A percentile compares a stretch with the other conserved stretches of the same genome.
These are phyloP conservation scores for Cyphomyrmex costatus DNA, from an alignment of 1,140 invertebrate genomes.

Conservation along the genomic window DNA sequence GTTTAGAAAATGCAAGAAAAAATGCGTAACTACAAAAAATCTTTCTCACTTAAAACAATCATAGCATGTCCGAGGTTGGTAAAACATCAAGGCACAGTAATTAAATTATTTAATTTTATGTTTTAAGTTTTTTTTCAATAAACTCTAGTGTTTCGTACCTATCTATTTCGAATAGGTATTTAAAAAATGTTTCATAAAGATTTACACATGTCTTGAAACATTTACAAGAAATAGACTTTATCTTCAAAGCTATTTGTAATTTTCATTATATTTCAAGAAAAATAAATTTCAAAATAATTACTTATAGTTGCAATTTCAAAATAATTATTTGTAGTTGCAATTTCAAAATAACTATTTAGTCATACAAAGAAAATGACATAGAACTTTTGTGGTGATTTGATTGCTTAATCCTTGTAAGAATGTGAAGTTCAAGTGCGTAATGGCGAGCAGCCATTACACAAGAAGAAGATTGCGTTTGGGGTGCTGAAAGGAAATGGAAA, in stretches of 20 bases:
- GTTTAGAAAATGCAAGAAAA: neutral
- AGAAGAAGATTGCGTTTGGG: slow-evolving; percentile 8
- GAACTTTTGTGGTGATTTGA: neutral
- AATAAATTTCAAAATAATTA: neutral
- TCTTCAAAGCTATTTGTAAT: neutral
- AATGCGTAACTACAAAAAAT: neutral
- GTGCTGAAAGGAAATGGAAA: slow-evolving; percentile 65
- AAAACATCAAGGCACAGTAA: neutral
- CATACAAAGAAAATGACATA: neutral
- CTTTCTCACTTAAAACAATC: neutral
- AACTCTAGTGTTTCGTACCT: too few relatives aligned
- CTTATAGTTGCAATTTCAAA: neutral
- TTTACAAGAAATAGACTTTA: neutral
- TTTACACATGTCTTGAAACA: neutral
- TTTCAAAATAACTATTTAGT: neutral
- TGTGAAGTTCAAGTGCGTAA: slow-evolving; percentile 34
- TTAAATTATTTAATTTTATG: slow-evolving; percentile 26
- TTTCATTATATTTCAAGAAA: neutral
- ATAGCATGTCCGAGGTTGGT: neutral
- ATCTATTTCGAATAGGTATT: neutral
- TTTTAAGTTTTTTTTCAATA: neutral
- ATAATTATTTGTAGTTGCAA: neutral
- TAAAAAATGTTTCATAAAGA: slow-evolving; percentile 5
- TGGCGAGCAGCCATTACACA: slow-evolving; percentile 48
- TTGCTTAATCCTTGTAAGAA: neutral